Evolutionary conservation across 2,797 vertebrate genomes (phyloP).

Genomic region (Oreochromis mossambicus): DNA sequence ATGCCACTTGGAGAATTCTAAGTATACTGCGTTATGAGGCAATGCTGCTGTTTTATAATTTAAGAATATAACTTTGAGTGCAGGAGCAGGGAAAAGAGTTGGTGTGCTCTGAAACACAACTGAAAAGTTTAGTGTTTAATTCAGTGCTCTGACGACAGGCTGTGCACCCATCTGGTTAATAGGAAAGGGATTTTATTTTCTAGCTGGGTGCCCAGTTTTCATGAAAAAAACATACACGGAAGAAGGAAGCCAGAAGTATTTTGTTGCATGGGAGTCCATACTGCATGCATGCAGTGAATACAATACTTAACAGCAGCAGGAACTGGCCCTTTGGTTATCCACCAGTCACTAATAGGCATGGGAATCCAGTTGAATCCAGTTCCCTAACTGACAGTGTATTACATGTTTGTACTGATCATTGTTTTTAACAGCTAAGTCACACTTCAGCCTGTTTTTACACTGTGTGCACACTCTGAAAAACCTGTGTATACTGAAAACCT

Average conservation of each 20-base stretch:
- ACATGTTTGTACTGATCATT: background rate
- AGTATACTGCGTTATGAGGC: background rate
- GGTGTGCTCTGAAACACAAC: slow-evolving; percentile 60
- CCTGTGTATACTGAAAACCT: background rate
- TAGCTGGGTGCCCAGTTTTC: slow-evolving; percentile 74
- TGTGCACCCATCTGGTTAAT: slow-evolving; percentile 74
- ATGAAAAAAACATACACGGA: slow-evolving; percentile 42
- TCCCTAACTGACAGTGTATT: background rate
- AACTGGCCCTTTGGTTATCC: background rate
- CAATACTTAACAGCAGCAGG: background rate
- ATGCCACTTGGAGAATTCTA: background rate
- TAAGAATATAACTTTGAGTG: background rate
- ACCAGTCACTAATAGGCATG: background rate
- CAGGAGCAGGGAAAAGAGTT: slow-evolving; percentile 31
- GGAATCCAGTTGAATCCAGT: background rate
- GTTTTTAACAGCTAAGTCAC: background rate
- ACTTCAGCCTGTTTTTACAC: background rate
- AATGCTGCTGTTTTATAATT: background rate
- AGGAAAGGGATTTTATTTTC: slow-evolving; percentile 73
- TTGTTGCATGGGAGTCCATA: background rate
- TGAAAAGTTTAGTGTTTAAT: slow-evolving; percentile 63
- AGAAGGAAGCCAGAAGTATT: background rate
- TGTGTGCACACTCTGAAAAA: background rate
- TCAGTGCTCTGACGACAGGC: slow-evolving; percentile 48
- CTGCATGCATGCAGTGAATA: background rate